A percentile compares a stretch with the other conserved stretches of the same genome.
Conservation (phyloP, 2,797 vertebrate genomes). For the Prionace glauca region DNA sequence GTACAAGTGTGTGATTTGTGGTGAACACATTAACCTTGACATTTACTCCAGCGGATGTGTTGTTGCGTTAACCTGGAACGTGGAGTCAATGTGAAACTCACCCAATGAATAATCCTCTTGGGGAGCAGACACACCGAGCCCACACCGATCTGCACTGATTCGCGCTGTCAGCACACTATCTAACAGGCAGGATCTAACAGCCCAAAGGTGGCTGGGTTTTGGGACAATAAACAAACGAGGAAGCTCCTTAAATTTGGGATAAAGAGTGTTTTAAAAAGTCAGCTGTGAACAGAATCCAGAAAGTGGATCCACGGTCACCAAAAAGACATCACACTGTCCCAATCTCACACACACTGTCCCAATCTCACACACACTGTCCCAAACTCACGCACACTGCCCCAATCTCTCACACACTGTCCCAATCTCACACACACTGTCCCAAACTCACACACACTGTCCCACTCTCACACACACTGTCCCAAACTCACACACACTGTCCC, state of each 20-base stretch:
- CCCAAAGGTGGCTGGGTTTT: not conserved
- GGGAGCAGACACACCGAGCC: not conserved
- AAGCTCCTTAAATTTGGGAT: not conserved
- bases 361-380: too few species aligned
- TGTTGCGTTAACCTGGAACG: not conserved
- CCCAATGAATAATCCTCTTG: too few species aligned
- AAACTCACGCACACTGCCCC: too few species aligned
- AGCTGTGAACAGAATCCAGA: not conserved
- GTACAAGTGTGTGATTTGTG: not conserved
- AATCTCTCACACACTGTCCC: too few species aligned
- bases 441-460: too few species aligned
- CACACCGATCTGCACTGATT: not conserved
- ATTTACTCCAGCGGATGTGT: not conserved
- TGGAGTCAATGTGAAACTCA: not conserved
- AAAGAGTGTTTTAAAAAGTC: not conserved
- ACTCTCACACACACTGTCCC: too few species aligned
- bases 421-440: too few species aligned
- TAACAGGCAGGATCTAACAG: not conserved
- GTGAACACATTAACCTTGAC: not conserved
- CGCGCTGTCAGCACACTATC: not conserved
- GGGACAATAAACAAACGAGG: not conserved
- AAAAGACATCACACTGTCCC: not conserved
- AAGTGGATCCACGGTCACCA: not conserved
- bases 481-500: too few species aligned
- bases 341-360: too few species aligned